Evolutionary conservation across 2,888 invertebrate genomes (phyloP).

Genomic region (Pterostichus madidus): DNA sequence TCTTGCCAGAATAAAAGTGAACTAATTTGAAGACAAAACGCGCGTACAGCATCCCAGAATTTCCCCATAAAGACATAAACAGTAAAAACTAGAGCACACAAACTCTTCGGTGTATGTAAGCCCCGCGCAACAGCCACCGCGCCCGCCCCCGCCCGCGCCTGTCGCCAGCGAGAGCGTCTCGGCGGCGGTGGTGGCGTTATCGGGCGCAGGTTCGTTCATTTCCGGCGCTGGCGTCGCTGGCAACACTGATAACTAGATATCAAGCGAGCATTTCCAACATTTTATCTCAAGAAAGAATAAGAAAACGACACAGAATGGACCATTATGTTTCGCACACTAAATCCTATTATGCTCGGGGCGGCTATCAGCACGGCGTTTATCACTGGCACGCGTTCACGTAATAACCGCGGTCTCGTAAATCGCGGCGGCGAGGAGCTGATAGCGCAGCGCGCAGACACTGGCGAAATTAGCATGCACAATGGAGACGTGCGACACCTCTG

Average conservation of each 20-base stretch:
- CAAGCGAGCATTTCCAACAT: constrained; percentile 76
- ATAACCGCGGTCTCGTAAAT: constrained; percentile 53
- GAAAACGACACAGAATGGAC: constrained; percentile 78
- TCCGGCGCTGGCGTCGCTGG: constrained; percentile 75
- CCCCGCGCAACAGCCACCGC: constrained; percentile 23
- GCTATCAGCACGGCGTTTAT: constrained; percentile 74
- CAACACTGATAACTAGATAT: constrained; percentile 78
- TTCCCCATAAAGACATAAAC: constrained; percentile 9
- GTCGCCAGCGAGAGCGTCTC: constrained; percentile 68
- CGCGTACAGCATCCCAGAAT: background rate
- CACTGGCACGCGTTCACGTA: constrained; percentile 65
- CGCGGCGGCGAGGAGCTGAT: constrained; percentile 69
- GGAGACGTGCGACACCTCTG: constrained; percentile 66
- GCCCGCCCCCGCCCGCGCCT: background rate
- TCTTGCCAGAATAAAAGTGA: too few species aligned
- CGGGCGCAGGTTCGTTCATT: constrained; percentile 77
- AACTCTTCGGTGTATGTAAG: background rate
- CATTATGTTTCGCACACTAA: constrained; percentile 79
- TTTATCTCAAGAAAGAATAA: constrained; percentile 78
- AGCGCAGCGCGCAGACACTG: constrained; percentile 72
- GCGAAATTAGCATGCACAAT: constrained; percentile 73
- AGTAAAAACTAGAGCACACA: constrained; percentile 24
- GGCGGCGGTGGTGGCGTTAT: constrained; percentile 76
- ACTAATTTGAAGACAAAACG: constrained; percentile 23
- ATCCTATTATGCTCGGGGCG: constrained; percentile 78